A percentile compares a stretch with the other conserved stretches of the same genome.
These are phyloP conservation scores for Cossypha niveicapilla DNA, from an alignment of 2,797 vertebrate species.

Conservation along the genomic window DNA sequence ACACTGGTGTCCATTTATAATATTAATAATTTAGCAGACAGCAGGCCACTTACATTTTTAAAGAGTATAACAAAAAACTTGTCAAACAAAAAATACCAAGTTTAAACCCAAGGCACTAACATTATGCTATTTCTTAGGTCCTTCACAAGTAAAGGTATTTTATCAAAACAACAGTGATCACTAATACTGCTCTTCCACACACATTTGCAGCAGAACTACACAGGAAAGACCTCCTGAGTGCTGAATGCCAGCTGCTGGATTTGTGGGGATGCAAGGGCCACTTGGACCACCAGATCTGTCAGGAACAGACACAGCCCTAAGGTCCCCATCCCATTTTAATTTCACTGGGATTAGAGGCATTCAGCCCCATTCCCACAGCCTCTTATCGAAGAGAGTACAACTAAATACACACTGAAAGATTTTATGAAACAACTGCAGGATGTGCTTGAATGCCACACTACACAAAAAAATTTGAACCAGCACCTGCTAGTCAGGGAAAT, in stretches of 20 bases:
- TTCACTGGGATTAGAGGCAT: neutral
- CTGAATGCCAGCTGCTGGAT: neutral
- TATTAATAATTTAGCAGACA: neutral
- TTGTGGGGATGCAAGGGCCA: neutral
- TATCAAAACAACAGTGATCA: neutral
- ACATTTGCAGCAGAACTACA: neutral
- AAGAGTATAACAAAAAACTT: rapidly evolving
- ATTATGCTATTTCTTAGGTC: neutral
- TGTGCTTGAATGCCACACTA: neutral
- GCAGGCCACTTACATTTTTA: neutral
- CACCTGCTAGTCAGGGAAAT: neutral
- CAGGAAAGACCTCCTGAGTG: rapidly evolving
- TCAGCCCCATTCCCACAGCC: neutral
- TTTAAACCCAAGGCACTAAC: neutral
- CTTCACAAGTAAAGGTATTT: neutral
- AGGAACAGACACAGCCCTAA: neutral
- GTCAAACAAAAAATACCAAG: neutral
- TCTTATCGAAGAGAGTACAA: neutral
- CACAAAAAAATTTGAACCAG: neutral
- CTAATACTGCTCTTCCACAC: neutral
- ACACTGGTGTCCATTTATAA: neutral
- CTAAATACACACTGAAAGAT: neutral
- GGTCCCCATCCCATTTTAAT: rapidly evolving
- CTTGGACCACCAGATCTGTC: neutral
- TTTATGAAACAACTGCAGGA: neutral